Percentiles rank a stretch among this genome's conserved stretches.
phyloP scores from a whole-genome alignment of 2,888 invertebrate species.

The Drosophila longiperda region DNA sequence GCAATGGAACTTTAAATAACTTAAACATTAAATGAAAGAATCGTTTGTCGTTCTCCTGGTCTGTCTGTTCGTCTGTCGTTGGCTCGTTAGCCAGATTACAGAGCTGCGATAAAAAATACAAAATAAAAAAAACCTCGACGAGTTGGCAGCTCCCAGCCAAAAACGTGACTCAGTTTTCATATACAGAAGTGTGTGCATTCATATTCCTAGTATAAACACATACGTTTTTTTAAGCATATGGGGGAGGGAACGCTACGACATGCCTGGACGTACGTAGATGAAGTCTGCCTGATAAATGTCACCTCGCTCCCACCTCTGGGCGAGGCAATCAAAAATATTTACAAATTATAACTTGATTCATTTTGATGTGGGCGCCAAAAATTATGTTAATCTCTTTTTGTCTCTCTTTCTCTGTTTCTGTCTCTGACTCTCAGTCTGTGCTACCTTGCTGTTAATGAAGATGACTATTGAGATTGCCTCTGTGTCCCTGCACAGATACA shows the following conservation, averaged over 20 bases:
- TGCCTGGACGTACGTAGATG: conserved; percentile 48
- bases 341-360: conserved; percentile 63
- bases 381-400: conserved; percentile 49
- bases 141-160: conserved; percentile 58
- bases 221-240: neutral
- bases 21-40: conserved; percentile 51
- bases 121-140: neutral
- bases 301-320: conserved; percentile 50
- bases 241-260: conserved; percentile 20
- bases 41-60: conserved; percentile 28
- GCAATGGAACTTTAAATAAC: conserved; percentile 68
- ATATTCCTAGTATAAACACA: conserved; percentile 6
- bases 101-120: conserved; percentile 46
- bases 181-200: conserved; percentile 1
- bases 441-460: conserved; percentile 44
- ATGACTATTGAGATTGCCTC: conserved; percentile 38
- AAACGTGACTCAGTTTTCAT: conserved; percentile 69
- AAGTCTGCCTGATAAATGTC: conserved; percentile 65
- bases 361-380: conserved; percentile 64
- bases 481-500: conserved; percentile 31
- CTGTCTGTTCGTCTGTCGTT: conserved; percentile 9
- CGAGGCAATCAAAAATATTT: conserved; percentile 70
- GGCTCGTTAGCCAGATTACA: conserved; percentile 54
- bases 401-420: neutral
- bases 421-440: neutral